Base-by-base conservation (phyloP, 2,888 invertebrate species). In the Brenthis hecate region DNA sequence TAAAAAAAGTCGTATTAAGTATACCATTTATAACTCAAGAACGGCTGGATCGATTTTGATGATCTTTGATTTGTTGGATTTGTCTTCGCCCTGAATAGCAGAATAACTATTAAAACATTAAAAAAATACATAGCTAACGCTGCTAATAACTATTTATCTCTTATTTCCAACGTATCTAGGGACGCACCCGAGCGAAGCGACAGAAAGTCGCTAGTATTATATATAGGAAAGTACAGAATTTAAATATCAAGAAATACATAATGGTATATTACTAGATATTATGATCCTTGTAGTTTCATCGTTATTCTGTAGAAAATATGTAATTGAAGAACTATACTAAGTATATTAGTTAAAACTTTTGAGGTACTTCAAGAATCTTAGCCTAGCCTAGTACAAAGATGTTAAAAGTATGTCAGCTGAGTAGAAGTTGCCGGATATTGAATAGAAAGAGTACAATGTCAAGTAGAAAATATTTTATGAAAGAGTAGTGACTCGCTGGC, bases 401-500 rank as follows among this genome's bases (percentile, higher is more conserved):
- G 56, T 66, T 60, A 63, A 62, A 72, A 67, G 66, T 66, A 61
- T 66, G 68, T 70, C 72, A 68, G 68, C 72, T 66, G 54, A 66
- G 65, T 68, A 60, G 65, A 72, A 73, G 64, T 72, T 66, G 68
- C 74, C 72, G 73, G 78, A 78, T 78, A 85, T 83, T 82, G 80
- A 81, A 87, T 84, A 82, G 80, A 82, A 80, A 83, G 77, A 80
- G 80, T 79, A 83, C 80, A 85, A 85, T 83, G 87, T 87, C 85
- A 87, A 84, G 80, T 76, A 75, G 79, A 82, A 86, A 88, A 88
- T 88, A 87, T 88, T 88, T 86, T 82, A 88, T 87, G 85, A 81
- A 85, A 78, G 79, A 81, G 77, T 76, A 77, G 71, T 74, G 73
- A 79, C 74, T 77, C 78, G 78, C 80, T 76, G 75, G 79, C 77